These are phyloP conservation scores for Ceratina japonica DNA, from an alignment of 1,140 invertebrate genomes.

Conservation along the genomic window DNA sequence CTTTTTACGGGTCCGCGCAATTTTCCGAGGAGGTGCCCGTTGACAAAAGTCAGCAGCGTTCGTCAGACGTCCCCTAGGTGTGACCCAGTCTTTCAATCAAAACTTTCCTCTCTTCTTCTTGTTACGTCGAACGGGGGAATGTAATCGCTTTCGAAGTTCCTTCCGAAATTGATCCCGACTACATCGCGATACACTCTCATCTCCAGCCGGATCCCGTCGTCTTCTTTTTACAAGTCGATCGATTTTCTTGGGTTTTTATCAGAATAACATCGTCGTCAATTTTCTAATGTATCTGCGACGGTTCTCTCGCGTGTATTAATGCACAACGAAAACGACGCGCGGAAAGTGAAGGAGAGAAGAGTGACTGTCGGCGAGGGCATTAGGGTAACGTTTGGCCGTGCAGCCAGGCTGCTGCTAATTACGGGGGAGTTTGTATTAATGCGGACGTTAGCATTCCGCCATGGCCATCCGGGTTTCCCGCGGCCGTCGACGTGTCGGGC, in stretches of 20 bases:
- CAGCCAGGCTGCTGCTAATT: conserved; percentile 62
- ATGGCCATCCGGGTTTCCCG: conserved; percentile 50
- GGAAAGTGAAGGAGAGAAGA: conserved; percentile 42
- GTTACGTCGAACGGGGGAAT: neutral
- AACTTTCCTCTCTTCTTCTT: conserved; percentile 36
- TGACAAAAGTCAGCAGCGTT: conserved; percentile 28
- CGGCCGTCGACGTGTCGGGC: conserved; percentile 41
- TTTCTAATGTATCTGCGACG: neutral
- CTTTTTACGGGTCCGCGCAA: conserved; percentile 40
- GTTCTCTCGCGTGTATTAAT: neutral
- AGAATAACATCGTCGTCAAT: too few species aligned
- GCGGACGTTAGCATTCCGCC: conserved; percentile 69
- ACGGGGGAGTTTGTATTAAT: conserved; percentile 70
- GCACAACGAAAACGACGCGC: conserved; percentile 5
- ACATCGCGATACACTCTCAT: neutral
- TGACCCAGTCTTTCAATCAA: conserved; percentile 43
- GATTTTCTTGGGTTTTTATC: too few species aligned
- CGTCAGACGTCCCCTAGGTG: neutral
- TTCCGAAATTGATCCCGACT: conserved; percentile 2
- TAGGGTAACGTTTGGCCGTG: conserved; percentile 54
- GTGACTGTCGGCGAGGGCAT: conserved; percentile 47
- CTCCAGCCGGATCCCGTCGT: too few species aligned
- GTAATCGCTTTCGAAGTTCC: conserved; percentile 15
- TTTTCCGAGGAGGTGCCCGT: conserved; percentile 27
- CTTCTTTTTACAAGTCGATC: too few species aligned